These are phyloP conservation scores for Drosophila murphyi DNA, from an alignment of 1,140 invertebrate species.

Conservation along the genomic window DNA sequence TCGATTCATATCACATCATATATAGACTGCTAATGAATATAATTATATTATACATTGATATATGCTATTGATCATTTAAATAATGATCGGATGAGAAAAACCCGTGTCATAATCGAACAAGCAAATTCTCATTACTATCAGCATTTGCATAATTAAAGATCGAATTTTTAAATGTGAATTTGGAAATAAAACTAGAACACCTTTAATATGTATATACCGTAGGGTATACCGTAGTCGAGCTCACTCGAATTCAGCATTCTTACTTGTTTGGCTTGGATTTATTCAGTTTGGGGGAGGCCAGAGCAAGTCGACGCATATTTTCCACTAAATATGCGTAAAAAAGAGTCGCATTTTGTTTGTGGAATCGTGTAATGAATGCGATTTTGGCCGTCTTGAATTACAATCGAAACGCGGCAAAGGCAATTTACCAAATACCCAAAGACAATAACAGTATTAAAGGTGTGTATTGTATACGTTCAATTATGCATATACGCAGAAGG, in stretches of 20 bases:
- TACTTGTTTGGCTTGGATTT: not conserved
- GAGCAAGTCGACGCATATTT: conserved; percentile 29
- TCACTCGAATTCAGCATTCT: not conserved
- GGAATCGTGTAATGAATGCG: conserved; percentile 58
- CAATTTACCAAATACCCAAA: conserved; percentile 34
- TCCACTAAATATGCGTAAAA: conserved; percentile 64
- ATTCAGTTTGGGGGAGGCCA: not conserved
- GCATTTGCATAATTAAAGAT: too few relatives aligned
- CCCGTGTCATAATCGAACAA: too few relatives aligned
- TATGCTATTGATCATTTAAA: too few relatives aligned
- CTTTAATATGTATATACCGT: too few relatives aligned
- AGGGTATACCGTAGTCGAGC: too few relatives aligned
- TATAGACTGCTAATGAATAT: too few relatives aligned
- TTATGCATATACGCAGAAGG: not conserved
- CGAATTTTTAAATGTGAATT: too few relatives aligned
- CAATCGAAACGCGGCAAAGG: conserved; percentile 37
- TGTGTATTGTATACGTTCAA: conserved; percentile 13
- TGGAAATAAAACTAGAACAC: too few relatives aligned
- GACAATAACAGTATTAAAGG: conserved; percentile 4
- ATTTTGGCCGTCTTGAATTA: conserved; percentile 66
- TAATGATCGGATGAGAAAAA: too few relatives aligned
- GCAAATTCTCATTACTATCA: too few relatives aligned
- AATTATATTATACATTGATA: too few relatives aligned
- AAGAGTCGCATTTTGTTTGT: conserved; percentile 25
- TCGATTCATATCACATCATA: too few relatives aligned